Conservation (phyloP, 2,888 invertebrate genomes). For the Mamestra brassicae region DNA sequence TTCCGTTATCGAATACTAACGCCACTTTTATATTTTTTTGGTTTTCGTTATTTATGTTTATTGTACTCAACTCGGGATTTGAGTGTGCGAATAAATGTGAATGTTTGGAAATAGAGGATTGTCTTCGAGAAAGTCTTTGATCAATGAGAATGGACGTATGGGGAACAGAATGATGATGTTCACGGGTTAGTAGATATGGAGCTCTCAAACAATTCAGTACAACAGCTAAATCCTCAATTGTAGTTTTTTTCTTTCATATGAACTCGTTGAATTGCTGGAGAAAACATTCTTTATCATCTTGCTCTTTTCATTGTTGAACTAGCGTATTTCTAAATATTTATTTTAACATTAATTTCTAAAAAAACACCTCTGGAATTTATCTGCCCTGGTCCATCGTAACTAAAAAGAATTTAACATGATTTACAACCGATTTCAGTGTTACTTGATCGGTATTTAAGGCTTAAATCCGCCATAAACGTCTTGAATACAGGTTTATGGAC, state of each 20-base stretch:
- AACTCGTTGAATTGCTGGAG: not conserved
- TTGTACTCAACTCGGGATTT: constrained; percentile 48
- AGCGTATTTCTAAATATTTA: not conserved
- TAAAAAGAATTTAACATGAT: constrained; percentile 24
- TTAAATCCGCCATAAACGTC: constrained; percentile 25
- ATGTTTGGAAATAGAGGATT: constrained; percentile 27
- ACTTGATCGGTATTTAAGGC: constrained; percentile 29
- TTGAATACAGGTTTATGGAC: constrained; percentile 60
- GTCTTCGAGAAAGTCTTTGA: constrained; percentile 14
- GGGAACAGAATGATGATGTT: constrained; percentile 3
- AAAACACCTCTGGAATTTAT: not conserved
- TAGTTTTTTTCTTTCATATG: not conserved
- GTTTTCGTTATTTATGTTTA: constrained; percentile 64
- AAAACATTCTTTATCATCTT: not conserved
- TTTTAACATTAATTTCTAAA: not conserved
- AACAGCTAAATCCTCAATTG: not conserved
- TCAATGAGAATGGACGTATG: constrained; percentile 13
- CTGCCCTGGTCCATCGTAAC: not conserved
- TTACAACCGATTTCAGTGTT: constrained; percentile 39
- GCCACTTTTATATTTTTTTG: constrained; percentile 65
- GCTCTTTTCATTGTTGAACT: not conserved
- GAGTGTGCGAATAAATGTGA: constrained; percentile 48
- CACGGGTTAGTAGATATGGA: not conserved
- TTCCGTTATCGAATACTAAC: constrained; percentile 77
- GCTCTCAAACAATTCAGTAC: not conserved